A percentile compares a stretch with the other conserved stretches of the same genome.
Conservation (phyloP, 2,888 invertebrate genomes). For the Xanthorhoe spadicearia region DNA sequence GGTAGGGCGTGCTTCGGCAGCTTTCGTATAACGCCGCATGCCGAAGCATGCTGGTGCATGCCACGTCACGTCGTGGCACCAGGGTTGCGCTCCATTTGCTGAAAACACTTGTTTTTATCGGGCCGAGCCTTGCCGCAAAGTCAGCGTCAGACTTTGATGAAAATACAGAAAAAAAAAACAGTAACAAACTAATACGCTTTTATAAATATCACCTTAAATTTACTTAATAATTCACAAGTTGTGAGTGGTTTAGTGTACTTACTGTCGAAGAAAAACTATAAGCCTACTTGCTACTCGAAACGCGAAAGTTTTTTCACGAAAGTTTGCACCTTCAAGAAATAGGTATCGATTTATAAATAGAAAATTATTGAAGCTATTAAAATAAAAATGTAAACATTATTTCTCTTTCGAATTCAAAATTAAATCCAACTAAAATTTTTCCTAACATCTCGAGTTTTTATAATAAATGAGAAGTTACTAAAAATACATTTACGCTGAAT, state of each 20-base stretch:
- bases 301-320: background rate
- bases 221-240: no score
- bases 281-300: background rate
- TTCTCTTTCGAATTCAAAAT: slow-evolving; percentile 8
- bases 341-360: background rate
- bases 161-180: no score
- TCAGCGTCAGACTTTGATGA: no score
- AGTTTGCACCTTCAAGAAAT: background rate
- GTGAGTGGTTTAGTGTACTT: background rate
- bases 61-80: no score
- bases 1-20: no score
- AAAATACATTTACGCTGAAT: slow-evolving; percentile 39
- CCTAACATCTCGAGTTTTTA: slow-evolving; percentile 24
- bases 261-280: background rate
- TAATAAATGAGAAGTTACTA: slow-evolving; percentile 32
- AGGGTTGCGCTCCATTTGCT: no score
- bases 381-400: background rate
- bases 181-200: no score
- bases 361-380: background rate
- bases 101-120: no score
- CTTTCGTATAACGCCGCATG: no score
- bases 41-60: no score
- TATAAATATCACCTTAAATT: no score
- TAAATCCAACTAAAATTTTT: slow-evolving; percentile 8
- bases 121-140: no score